Evolutionary conservation across 2,888 invertebrate genomes (phyloP), one percentile per base, ranked within the genome.

Genomic region (Seladonia tumulorum): DNA sequence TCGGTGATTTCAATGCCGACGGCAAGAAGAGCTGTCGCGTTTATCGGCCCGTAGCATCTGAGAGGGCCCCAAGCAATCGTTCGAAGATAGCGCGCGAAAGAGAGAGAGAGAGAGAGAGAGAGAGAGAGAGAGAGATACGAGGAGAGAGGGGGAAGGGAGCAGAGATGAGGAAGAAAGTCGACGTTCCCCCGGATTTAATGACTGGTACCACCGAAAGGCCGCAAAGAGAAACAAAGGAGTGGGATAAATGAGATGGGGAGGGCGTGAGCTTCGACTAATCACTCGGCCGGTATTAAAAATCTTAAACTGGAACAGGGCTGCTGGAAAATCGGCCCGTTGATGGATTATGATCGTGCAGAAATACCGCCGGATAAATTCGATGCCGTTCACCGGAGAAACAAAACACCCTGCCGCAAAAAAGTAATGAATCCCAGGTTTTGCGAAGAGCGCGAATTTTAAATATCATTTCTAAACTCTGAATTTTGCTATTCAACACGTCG

Each of bases 21-120:
- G 88, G 90, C 86, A 86, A 83, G 83, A 88, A 86, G 79, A 73
- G 79, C 85, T 88, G 89, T 88, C 87, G 88, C 77, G 82, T 76
- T 90, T 91, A 91, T 91, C 91, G 88, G 79, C 12, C 70, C 68
- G n/a, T 47, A 82, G 90, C 87, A 91, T 91, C 78, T 87, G 81
- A 83, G 68, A 68, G 73, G 88, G 91, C 90, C 89, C 85, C 81
- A 42, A 83, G 88, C 88, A 86, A 83, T 87, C 81, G 82, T 89
- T 80, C 29, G 57, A 47, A 25, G 66, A 18, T 18, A 66, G 66
- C 18, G 29, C 8, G 8, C 8, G 16, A 29, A 0, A 10, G 60
- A 25, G 35, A 25, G 66, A 29, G 35, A 66, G 66, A 35, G 29
- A 18, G 8, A 18, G 16, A 29, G 3, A 10, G 60, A 35, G 35